These are phyloP conservation scores for Rhombomys opimus DNA, from an alignment of 2,113 vertebrate species.

Conservation along the genomic window DNA sequence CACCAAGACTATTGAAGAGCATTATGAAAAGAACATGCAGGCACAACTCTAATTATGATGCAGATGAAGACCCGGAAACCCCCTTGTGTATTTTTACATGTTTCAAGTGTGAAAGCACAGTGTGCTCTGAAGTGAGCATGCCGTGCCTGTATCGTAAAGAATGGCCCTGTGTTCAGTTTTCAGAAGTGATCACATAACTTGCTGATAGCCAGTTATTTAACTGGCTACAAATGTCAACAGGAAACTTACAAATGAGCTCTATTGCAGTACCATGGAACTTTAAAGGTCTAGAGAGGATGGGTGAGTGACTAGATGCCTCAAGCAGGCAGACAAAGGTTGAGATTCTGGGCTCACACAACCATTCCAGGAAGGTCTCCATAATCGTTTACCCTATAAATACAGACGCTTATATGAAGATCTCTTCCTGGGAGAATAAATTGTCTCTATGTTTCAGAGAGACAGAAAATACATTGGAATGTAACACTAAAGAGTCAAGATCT, in stretches of 20 bases:
- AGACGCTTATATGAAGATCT: background rate
- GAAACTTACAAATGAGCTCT: background rate
- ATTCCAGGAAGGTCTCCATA: background rate
- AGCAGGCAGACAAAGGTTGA: background rate
- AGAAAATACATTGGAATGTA: background rate
- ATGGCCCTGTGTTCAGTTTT: background rate
- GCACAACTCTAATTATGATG: conserved; percentile 34
- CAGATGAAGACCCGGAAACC: conserved; percentile 36
- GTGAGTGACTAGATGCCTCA: background rate
- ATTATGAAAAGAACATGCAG: background rate
- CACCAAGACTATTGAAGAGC: conserved; percentile 13
- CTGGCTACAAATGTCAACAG: background rate
- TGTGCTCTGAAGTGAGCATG: background rate
- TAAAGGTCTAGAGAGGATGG: background rate
- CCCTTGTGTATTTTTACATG: background rate
- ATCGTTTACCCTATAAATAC: background rate
- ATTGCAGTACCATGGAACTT: background rate
- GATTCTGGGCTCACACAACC: background rate
- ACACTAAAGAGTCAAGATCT: background rate
- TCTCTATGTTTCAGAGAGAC: background rate
- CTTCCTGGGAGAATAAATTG: conserved; percentile 30
- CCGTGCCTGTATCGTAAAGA: background rate
- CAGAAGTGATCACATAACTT: background rate
- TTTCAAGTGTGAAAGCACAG: conserved; percentile 26
- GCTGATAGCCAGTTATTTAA: background rate